These are phyloP conservation scores for Cricetomys ansorgei DNA, from an alignment of 2,113 vertebrate genomes.

Conservation along the genomic window DNA sequence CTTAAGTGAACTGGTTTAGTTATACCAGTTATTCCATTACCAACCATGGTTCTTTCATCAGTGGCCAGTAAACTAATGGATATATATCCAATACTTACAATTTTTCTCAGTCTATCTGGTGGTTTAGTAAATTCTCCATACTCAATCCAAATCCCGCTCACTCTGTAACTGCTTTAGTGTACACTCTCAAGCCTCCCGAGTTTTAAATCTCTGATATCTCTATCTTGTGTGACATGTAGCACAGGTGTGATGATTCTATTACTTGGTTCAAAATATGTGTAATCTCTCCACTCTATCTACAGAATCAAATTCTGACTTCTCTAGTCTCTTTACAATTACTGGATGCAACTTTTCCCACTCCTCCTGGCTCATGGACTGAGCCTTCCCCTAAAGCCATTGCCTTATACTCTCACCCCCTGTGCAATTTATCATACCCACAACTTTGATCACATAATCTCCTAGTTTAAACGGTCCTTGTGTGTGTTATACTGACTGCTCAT, in stretches of 20 bases:
- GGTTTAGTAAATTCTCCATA: background rate
- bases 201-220: background rate
- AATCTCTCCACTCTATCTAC: background rate
- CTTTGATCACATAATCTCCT: background rate
- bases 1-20: background rate
- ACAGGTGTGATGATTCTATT: background rate
- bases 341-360: background rate
- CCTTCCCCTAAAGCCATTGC: background rate
- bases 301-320: constrained; percentile 1
- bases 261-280: background rate
- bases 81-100: background rate
- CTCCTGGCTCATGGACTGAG: background rate
- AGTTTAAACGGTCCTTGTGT: background rate
- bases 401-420: background rate
- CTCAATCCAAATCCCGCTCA: background rate
- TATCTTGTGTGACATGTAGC: background rate
- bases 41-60: background rate
- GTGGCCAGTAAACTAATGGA: background rate
- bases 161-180: background rate
- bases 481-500: background rate
- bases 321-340: background rate
- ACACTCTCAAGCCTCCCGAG: background rate
- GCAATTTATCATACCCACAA: background rate
- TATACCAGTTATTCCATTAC: background rate
- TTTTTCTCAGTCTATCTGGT: background rate